Percentiles rank a stretch among this genome's conserved stretches.
phyloP scores from a whole-genome alignment of 1,140 invertebrate genomes.

The Trichonephila clavipes region DNA sequence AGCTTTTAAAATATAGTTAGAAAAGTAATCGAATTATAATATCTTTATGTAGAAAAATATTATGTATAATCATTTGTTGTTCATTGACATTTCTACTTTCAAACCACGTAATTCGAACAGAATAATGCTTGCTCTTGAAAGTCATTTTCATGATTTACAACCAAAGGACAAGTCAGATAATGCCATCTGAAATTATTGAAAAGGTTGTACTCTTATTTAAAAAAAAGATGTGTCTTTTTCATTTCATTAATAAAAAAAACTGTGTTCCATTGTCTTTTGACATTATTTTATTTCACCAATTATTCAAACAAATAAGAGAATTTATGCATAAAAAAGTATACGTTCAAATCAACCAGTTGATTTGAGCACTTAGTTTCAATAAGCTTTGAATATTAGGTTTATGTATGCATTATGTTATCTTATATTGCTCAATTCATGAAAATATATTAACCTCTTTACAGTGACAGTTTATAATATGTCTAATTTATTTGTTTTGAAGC shows the following conservation, averaged over 20 bases:
- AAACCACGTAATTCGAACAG: background rate
- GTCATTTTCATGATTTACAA: constrained; percentile 12
- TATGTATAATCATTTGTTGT: constrained; percentile 25
- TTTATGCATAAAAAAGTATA: too few relatives aligned
- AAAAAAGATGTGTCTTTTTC: constrained; percentile 53
- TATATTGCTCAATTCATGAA: too few relatives aligned
- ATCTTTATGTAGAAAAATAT: constrained; percentile 53
- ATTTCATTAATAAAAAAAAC: constrained; percentile 43
- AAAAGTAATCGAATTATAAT: constrained; percentile 23
- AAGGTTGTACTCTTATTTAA: constrained; percentile 49
- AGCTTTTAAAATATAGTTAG: constrained; percentile 67
- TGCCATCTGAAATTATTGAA: background rate
- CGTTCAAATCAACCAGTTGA: too few relatives aligned
- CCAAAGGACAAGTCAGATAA: background rate
- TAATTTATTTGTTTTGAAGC: too few relatives aligned
- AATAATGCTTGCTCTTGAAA: background rate
- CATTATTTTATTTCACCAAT: background rate
- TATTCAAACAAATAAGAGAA: background rate
- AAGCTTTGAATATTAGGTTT: too few relatives aligned
- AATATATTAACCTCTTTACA: too few relatives aligned
- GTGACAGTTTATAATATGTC: too few relatives aligned
- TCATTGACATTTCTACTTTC: constrained; percentile 54
- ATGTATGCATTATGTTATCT: too few relatives aligned
- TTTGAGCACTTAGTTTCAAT: too few relatives aligned
- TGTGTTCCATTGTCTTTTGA: constrained; percentile 3